Evolutionary conservation across 2,888 invertebrate species (phyloP), one percentile per base, ranked within the genome.

Genomic region (Erpobdella octoculata): DNA sequence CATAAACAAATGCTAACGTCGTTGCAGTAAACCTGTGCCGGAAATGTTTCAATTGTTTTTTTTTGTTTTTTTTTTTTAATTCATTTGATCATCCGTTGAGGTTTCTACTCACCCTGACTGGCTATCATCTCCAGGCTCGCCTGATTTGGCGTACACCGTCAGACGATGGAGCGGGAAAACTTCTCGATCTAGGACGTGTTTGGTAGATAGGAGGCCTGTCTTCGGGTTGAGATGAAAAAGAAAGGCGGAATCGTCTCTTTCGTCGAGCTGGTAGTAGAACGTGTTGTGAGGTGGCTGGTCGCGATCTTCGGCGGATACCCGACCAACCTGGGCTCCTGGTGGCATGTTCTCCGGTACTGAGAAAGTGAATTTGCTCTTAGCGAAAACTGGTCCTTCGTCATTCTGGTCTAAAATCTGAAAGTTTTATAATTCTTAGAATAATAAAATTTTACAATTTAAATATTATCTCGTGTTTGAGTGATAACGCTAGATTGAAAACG

Each of bases 331-430:
- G 21, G 67, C 33, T n/a, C 59, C 59, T 12, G 28, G 28, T n/a
- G 66, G 66, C 33, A 28, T 31, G 38, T 71, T 71, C 38, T 71
- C 71, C 38, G 18, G 25, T 21, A 71, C 67, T n/a, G 35, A 25
- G 35, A 71, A 71, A 9, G 33, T 59, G 59, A 59, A 71, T 28
- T 59, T 48, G 18, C 21, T 35, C 33, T 41, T 2, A 12, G 21
- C n/a, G 59, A 71, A 71, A 2, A 38, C 31, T 6, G 71, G 71
- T 8, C 37, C 59, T 53, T 71, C 71, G 15, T 71, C 71, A 33
- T 71, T 59, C 25, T 58, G 67, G 61, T 71, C 71, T 15, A 67
- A 9, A 21, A 69, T 46, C 69, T 69, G 33, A n/a, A 9, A 33
- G 15, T 3, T 28, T 15, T 15, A 12, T 15, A 41, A 12, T 41